Evolutionary conservation across 2,797 vertebrate genomes (phyloP), one percentile per base, ranked within the genome.

Genomic region (Bryconaethiops microstoma): DNA sequence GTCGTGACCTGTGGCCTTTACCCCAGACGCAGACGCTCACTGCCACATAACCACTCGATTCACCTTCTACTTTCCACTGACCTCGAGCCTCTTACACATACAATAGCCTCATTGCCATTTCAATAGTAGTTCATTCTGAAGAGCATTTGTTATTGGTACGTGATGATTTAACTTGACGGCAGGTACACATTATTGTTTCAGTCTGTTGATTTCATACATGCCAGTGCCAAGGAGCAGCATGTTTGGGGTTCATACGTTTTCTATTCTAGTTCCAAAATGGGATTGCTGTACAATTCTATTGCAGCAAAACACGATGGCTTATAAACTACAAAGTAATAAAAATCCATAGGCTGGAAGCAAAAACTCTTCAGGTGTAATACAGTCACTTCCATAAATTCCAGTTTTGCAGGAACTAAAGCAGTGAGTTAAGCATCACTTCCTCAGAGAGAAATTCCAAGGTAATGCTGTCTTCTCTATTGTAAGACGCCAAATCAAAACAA

Each of bases 1-100:
- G 74, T 75, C 39, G 59, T 76, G 83, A 80, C 81, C 71, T 73
- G 72, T 85, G 79, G 80, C 65, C 74, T 82, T 67, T 76, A 63
- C 59, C 63, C 70, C 42, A 59, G 70, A 64, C 39, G 9, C 42
- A 63, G 55, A 39, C 63, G 0, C 16, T 67, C 55, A 54, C 10
- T 63, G 63, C 19, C 63, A 71, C 17, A 48, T 80, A 78, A 54
- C 29, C 39, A 25, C 39, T 35, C 77, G 17, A 17, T 40, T 8
- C 19, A 76, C 39, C 75, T 48, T 81, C 42, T 57, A 72, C 17
- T 48, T 62, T 80, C 54, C n/a, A 7, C 0, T 40, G 4, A 75
- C 64, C 21, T 62, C 39, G 62, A 80, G 50, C 54, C 54, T 35
- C 39, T 19, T 42, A 74, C n/a, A 63, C 35, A 57, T 21, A 57